A percentile compares a stretch with the other conserved stretches of the same genome.
Conservation (phyloP, 2,888 invertebrate species). For the Sarcophaga caerulescens region DNA sequence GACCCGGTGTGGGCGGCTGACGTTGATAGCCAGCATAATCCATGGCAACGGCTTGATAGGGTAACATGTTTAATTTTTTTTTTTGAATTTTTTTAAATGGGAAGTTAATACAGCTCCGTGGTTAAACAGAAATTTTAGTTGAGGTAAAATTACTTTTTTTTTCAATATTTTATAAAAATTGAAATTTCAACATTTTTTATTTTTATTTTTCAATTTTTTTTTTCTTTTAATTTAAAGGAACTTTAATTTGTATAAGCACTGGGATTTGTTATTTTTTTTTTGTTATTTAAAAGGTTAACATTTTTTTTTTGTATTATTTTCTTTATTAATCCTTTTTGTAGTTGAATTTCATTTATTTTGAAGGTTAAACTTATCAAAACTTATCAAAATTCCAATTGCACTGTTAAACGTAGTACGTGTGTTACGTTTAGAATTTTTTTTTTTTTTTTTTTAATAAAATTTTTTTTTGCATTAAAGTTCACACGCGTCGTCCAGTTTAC, state of each 20-base stretch:
- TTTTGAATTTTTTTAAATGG: conserved; percentile 6
- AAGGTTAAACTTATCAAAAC: conserved; percentile 60
- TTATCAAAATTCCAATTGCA: conserved; percentile 68
- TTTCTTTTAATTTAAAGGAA: conserved; percentile 51
- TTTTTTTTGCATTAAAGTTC: conserved; percentile 64
- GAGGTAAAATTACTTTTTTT: conserved; percentile 55
- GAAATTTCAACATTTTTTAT: conserved; percentile 4
- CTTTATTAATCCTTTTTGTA: conserved; percentile 20
- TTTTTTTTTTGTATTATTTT: conserved; percentile 30
- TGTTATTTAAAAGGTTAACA: not conserved
- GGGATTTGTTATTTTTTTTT: conserved; percentile 6
- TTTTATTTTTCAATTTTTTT: not conserved
- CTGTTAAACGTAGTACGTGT: conserved; percentile 61
- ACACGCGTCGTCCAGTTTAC: conserved; percentile 68
- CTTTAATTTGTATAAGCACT: conserved; percentile 44
- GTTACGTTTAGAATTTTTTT: conserved; percentile 57
- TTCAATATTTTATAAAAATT: conserved; percentile 43
- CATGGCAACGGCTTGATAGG: conserved; percentile 94
- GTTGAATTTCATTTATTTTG: conserved; percentile 53
- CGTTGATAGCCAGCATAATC: conserved; percentile 88
- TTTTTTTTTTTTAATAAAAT: not conserved
- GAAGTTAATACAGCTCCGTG: not conserved
- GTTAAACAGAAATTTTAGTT: not conserved
- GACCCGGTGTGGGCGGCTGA: conserved; percentile 81
- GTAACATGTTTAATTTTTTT: conserved; percentile 84